Evolutionary conservation across 2,113 vertebrate genomes (phyloP).

Genomic region (Leptobrachium leishanense): DNA sequence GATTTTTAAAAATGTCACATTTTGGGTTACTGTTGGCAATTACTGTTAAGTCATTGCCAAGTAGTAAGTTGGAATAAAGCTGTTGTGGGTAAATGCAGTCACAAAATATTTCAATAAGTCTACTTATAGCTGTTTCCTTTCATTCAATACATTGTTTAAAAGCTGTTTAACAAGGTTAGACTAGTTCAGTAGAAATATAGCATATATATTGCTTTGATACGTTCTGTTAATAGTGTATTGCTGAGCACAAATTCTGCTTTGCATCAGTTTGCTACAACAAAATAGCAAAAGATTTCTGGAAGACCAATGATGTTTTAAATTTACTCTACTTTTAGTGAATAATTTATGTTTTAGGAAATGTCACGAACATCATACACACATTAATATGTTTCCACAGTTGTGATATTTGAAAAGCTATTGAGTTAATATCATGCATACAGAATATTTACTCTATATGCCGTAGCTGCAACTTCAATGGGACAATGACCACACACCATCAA

Average conservation of each 20-base stretch:
- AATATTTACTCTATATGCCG: neutral
- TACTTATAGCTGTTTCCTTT: conserved; percentile 27
- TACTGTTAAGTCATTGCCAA: conserved; percentile 30
- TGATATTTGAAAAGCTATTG: conserved; percentile 10
- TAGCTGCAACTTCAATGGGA: no score
- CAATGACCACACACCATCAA: no score
- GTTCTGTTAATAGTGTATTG: neutral
- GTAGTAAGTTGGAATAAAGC: conserved; percentile 26
- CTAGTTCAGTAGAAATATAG: neutral
- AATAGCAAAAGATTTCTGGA: conserved; percentile 14
- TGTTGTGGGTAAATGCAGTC: conserved; percentile 27
- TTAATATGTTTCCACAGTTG: neutral
- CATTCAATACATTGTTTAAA: conserved; percentile 39
- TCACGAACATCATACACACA: neutral
- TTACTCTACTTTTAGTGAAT: neutral
- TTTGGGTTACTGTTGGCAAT: conserved; percentile 33
- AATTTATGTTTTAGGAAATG: conserved; percentile 4
- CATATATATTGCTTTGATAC: neutral
- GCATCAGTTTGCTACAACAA: neutral
- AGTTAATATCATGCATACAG: conserved; percentile 5
- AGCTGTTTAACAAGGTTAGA: conserved; percentile 8
- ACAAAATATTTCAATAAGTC: conserved; percentile 32
- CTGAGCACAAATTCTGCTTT: neutral
- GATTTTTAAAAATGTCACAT: conserved; percentile 27
- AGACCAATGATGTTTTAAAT: neutral